Evolutionary conservation across 2,888 invertebrate species (phyloP), one percentile per base, ranked within the genome.

Genomic region (Philereme vetulata): DNA sequence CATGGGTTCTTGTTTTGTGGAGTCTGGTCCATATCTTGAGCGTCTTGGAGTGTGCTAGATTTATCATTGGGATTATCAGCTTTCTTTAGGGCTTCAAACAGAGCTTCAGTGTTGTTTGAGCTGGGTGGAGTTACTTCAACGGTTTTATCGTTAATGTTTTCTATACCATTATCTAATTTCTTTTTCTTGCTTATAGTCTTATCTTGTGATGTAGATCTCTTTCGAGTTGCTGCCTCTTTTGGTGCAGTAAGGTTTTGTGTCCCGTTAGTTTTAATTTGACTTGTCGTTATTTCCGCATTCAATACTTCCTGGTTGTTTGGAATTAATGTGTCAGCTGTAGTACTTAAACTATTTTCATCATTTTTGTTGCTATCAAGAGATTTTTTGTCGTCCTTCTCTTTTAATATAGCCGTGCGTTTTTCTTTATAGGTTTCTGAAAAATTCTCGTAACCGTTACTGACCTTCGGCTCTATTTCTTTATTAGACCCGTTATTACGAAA

Each of bases 221-320:
- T 66, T 58, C 54, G 48, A 38, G 46, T 48, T 36, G 36, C 40
- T 7, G 45, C 43, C 51, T 47, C 8, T 51, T 64, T 60, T 48
- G 66, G 56, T 4, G 50, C 36, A 46, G 54, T 5, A 34, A 50
- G 21, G 8, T 57, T 36, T 4, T 11, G 54, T 32, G 63, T 60
- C 56, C 65, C 62, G 42, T 57, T 57, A 11, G 55, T 52, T 56
- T 67, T 67, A 36, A 60, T 38, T 38, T 38, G 55, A 21, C 68
- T 55, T 9, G 51, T 61, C 45, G 55, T 56, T 4, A 66, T 64
- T 44, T 64, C 47, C 9, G 9, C 56, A 49, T 74, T 70, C 7
- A 87, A 69, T 42, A 72, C 86, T 76, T 92, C 91, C 70, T 86
- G 91, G 67, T 92, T 92, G 65, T 86, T 88, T 21, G 91, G 91